Percentiles rank a stretch among this genome's conserved stretches.
phyloP scores from a whole-genome alignment of 2,797 vertebrate species.

The Mormyrus proboscirostris region DNA sequence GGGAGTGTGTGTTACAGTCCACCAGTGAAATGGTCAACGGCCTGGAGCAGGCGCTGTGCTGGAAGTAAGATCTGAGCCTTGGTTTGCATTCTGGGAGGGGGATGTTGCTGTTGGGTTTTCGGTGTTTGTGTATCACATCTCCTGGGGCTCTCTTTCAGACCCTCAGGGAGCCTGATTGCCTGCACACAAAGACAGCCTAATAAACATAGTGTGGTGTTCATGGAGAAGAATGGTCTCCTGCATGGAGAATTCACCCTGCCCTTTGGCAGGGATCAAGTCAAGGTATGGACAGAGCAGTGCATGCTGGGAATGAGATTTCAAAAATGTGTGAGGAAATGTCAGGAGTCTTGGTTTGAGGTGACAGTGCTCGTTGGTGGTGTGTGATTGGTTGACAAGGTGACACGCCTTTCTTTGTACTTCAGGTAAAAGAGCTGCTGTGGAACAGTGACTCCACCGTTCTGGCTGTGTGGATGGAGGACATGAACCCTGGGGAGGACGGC shows the following conservation, averaged over 20 bases:
- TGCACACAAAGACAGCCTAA: slow-evolving; percentile 82
- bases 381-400: background rate
- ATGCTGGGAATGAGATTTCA: background rate
- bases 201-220: slow-evolving; percentile 85
- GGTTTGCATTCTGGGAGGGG: background rate
- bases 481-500: slow-evolving; percentile 49
- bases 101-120: background rate
- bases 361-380: background rate
- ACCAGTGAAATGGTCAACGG: slow-evolving; percentile 83
- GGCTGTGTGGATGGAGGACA: slow-evolving; percentile 82
- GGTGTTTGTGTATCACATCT: background rate
- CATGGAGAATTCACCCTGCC: slow-evolving; percentile 90
- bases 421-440: slow-evolving; percentile 91
- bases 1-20: slow-evolving; percentile 86
- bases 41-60: slow-evolving; percentile 80
- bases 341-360: background rate
- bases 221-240: slow-evolving; percentile 94
- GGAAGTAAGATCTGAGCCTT: slow-evolving; percentile 72
- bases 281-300: slow-evolving; percentile 53
- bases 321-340: background rate
- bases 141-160: slow-evolving; percentile 55
- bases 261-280: slow-evolving; percentile 70
- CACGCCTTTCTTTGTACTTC: background rate
- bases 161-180: slow-evolving; percentile 83
- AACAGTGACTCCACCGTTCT: slow-evolving; percentile 83